These are phyloP conservation scores for Cheirogaleus major DNA, from an alignment of 2,797 vertebrate genomes.

Conservation along the genomic window DNA sequence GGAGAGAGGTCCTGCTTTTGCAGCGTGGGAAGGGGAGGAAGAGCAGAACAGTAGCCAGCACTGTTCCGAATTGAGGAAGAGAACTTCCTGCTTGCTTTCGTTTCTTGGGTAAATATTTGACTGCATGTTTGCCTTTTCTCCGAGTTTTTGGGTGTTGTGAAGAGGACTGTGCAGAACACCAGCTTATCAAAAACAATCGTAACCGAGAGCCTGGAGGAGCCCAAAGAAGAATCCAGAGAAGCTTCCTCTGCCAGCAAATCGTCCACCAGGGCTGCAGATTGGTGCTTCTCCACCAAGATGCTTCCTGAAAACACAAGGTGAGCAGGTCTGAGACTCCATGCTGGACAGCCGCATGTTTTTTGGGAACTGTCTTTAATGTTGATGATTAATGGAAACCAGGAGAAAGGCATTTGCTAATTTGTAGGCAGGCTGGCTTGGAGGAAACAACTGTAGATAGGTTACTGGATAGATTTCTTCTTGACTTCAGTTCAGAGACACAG, in stretches of 20 bases:
- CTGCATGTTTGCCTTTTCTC: conserved; percentile 53
- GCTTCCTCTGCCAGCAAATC: rapidly evolving
- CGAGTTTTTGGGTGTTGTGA: background rate
- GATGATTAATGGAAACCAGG: rapidly evolving
- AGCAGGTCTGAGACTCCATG: background rate
- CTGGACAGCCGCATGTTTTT: rapidly evolving
- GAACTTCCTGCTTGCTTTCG: background rate
- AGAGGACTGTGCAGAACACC: background rate
- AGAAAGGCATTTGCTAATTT: background rate
- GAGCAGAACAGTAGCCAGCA: background rate
- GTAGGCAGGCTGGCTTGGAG: background rate
- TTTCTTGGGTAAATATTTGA: conserved; percentile 74
- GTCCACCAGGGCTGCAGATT: background rate
- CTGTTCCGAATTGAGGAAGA: conserved; percentile 52
- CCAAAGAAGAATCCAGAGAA: background rate
- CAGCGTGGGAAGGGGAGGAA: background rate
- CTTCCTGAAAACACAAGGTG: background rate
- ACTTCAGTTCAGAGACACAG: background rate
- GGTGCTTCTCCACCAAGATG: background rate
- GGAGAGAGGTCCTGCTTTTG: background rate
- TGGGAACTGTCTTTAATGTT: background rate
- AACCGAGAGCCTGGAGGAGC: background rate
- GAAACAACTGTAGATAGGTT: background rate
- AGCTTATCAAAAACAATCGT: background rate
- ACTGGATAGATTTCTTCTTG: background rate